phyloP scores from a whole-genome alignment of 2,797 vertebrate species.

The Carcharodon carcharias region DNA sequence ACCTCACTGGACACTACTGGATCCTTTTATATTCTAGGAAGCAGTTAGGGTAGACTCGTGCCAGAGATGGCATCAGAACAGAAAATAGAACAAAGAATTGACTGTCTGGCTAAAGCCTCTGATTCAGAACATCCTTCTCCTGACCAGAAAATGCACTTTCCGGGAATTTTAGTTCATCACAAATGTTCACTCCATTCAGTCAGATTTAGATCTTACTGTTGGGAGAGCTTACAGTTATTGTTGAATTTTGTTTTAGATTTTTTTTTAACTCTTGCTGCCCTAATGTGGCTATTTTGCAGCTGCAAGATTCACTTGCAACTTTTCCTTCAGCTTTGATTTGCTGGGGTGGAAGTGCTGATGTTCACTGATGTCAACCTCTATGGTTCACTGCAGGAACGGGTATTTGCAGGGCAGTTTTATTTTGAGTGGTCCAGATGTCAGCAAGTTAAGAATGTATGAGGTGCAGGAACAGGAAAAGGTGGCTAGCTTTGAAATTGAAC shows the following conservation, averaged over 20 bases:
- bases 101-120: slow-evolving; percentile 37
- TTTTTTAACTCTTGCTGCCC: neutral
- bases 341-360: neutral
- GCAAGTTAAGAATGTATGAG: neutral
- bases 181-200: neutral
- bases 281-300: neutral
- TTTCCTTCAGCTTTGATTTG: slow-evolving; percentile 10
- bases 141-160: slow-evolving; percentile 44
- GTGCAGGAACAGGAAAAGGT: neutral
- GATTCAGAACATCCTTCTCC: slow-evolving; percentile 51
- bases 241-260: neutral
- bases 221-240: neutral
- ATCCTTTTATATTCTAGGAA: slow-evolving; percentile 9
- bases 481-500: neutral
- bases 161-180: neutral
- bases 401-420: neutral
- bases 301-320: neutral
- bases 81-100: slow-evolving; percentile 28
- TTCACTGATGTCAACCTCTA: neutral
- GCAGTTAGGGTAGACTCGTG: slow-evolving; percentile 3
- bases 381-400: neutral
- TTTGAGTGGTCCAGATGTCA: neutral
- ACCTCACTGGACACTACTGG: slow-evolving; percentile 1
- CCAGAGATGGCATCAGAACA: neutral
- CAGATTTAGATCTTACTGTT: neutral